These are phyloP conservation scores for Phengaris arion DNA, from an alignment of 2,888 invertebrate genomes.

Conservation along the genomic window DNA sequence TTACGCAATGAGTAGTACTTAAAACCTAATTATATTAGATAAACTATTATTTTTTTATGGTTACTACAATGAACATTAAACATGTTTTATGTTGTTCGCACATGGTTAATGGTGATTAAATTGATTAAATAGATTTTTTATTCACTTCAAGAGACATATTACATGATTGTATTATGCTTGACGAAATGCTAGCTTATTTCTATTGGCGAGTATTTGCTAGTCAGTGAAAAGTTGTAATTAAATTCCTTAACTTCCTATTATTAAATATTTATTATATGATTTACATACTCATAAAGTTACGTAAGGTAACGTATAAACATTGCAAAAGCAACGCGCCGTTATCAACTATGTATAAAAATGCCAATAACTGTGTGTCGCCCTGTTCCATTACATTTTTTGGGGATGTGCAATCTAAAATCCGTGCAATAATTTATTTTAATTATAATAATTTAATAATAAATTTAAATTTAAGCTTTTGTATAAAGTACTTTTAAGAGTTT, in stretches of 20 bases:
- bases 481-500: background rate
- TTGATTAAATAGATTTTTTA: background rate
- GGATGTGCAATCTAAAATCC: constrained; percentile 2
- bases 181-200: background rate
- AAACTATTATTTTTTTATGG: background rate
- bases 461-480: background rate
- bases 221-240: constrained; percentile 8
- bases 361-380: too few relatives aligned
- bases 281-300: background rate
- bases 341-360: background rate
- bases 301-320: background rate
- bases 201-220: constrained; percentile 25
- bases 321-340: background rate
- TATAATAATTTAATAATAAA: background rate
- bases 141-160: background rate
- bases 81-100: background rate
- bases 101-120: background rate
- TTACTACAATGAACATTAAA: constrained; percentile 1
- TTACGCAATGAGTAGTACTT: background rate
- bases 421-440: constrained; percentile 10
- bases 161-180: background rate
- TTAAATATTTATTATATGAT: background rate
- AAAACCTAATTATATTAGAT: constrained; percentile 7
- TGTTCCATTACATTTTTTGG: background rate
- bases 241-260: background rate